Evolutionary conservation across 2,113 vertebrate species (phyloP).

Genomic region (Numida meleagris): DNA sequence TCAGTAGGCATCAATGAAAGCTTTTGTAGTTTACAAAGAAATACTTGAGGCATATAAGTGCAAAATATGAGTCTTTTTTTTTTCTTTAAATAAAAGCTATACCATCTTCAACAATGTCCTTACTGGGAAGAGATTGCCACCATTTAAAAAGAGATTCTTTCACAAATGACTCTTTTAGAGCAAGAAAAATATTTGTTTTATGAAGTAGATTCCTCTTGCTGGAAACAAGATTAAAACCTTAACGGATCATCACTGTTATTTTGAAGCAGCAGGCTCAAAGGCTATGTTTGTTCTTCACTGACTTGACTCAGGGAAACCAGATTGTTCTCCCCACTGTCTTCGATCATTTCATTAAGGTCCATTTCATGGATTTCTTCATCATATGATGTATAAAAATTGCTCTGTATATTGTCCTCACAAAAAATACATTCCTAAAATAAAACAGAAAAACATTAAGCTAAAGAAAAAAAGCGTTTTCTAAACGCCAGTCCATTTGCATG

Average conservation of each 20-base stretch:
- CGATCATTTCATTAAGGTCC: slow-evolving; percentile 80
- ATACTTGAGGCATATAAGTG: slow-evolving; percentile 42
- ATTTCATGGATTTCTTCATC: slow-evolving; percentile 82
- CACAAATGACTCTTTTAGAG: slow-evolving; percentile 67
- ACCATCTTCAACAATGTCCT: slow-evolving; percentile 69
- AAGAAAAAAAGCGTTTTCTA: background rate
- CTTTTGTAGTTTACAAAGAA: slow-evolving; percentile 40
- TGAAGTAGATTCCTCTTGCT: slow-evolving; percentile 32
- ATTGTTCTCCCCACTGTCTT: slow-evolving; percentile 66
- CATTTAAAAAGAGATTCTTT: slow-evolving; percentile 69
- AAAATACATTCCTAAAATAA: slow-evolving; percentile 86
- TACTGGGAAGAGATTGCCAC: slow-evolving; percentile 64
- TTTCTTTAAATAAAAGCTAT: slow-evolving; percentile 54
- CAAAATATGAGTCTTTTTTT: slow-evolving; percentile 31
- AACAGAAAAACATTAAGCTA: background rate
- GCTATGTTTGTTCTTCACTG: slow-evolving; percentile 63
- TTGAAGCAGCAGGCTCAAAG: background rate
- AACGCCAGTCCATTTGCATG: background rate
- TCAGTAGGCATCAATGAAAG: slow-evolving; percentile 26
- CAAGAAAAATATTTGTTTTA: slow-evolving; percentile 55
- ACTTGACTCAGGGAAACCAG: slow-evolving; percentile 39
- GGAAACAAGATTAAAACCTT: slow-evolving; percentile 32
- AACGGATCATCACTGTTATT: slow-evolving; percentile 2
- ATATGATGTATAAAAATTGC: slow-evolving; percentile 36
- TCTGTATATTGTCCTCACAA: slow-evolving; percentile 80